Percentiles rank a stretch among this genome's conserved stretches.
Evolutionary conservation across 2,797 vertebrate genomes (phyloP).

Genomic region (Phalanger gymnotis): DNA sequence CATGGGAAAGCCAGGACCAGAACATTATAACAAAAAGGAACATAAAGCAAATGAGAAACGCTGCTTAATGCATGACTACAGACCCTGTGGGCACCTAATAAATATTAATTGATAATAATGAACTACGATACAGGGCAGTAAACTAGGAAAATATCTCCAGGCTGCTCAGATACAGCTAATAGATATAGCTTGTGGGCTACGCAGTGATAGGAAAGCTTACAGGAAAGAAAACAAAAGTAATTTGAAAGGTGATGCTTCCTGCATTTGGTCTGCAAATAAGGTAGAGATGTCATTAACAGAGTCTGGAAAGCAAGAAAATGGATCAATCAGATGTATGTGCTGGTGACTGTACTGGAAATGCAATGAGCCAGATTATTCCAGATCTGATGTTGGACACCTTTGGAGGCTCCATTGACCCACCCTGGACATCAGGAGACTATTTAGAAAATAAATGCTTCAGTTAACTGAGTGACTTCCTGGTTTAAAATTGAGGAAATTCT

Average conservation of each 20-base stretch:
- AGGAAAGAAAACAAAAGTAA: constrained; percentile 38
- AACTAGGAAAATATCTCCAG: constrained; percentile 26
- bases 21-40: neutral
- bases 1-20: constrained; percentile 6
- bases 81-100: constrained; percentile 40
- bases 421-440: constrained; percentile 20
- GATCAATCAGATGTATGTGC: neutral
- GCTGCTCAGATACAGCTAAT: constrained; percentile 34
- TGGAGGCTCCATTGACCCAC: neutral
- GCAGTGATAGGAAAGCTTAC: constrained; percentile 28
- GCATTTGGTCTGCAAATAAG: neutral
- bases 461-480: neutral
- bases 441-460: constrained; percentile 33
- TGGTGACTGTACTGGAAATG: neutral
- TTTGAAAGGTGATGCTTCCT: neutral
- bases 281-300: neutral
- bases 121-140: constrained; percentile 19
- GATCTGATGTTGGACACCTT: neutral
- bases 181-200: neutral
- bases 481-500: constrained; percentile 23
- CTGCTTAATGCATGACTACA: constrained; percentile 23
- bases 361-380: neutral
- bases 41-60: constrained; percentile 32
- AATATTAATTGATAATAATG: constrained; percentile 66
- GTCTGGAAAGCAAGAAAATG: neutral